Conservation (phyloP, 2,797 vertebrate genomes). For the Cheracebus regulus region DNA sequence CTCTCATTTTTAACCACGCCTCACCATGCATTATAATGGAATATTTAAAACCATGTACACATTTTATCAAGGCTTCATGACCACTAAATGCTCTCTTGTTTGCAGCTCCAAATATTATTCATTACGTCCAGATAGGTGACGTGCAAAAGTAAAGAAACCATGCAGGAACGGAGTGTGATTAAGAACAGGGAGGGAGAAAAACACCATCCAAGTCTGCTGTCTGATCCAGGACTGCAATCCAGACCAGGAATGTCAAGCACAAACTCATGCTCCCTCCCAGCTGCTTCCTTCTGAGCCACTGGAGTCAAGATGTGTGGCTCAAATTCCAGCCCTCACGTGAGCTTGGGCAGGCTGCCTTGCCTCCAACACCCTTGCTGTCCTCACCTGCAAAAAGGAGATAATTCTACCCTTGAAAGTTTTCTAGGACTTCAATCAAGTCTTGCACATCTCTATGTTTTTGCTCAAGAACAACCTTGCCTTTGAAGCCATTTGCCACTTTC, state of each 20-base stretch:
- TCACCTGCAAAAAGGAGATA: background rate
- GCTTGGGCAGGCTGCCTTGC: background rate
- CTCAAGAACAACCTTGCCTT: background rate
- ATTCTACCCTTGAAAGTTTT: background rate
- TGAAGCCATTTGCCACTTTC: background rate
- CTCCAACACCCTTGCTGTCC: background rate
- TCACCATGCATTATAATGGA: conserved; percentile 84
- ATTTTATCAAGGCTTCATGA: conserved; percentile 83
- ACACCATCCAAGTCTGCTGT: background rate
- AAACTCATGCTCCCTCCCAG: background rate
- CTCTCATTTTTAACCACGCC: conserved; percentile 85
- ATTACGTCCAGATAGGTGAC: conserved; percentile 52
- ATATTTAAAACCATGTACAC: conserved; percentile 83
- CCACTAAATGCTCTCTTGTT: conserved; percentile 82
- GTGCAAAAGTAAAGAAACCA: conserved; percentile 46
- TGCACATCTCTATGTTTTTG: background rate
- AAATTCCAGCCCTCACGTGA: background rate
- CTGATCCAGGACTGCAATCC: background rate
- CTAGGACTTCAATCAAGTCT: background rate
- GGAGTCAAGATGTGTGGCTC: background rate
- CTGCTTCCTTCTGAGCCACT: background rate
- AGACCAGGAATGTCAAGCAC: background rate
- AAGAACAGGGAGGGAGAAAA: background rate
- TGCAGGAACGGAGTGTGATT: background rate
- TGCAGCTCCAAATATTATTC: conserved; percentile 78